Conservation (phyloP, 2,113 vertebrate genomes). For the Antennarius striatus region DNA sequence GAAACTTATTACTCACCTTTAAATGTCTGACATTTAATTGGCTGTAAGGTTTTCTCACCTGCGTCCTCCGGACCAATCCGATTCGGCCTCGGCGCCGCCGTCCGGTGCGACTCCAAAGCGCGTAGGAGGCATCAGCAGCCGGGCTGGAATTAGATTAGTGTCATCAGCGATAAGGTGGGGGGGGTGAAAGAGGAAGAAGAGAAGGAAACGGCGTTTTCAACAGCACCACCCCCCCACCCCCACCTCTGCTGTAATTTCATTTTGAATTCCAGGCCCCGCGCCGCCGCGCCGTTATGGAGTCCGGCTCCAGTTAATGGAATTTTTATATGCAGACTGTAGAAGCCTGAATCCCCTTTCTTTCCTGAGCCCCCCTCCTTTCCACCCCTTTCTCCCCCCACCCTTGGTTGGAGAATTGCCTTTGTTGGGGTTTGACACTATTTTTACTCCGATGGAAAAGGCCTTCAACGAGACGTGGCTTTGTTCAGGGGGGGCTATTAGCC, state of each 20-base stretch:
- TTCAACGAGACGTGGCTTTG: constrained; percentile 25
- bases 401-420: constrained; percentile 59
- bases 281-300: constrained; percentile 66
- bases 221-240: constrained; percentile 14
- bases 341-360: constrained; percentile 58
- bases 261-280: constrained; percentile 73
- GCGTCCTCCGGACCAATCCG: no score
- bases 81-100: no score
- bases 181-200: constrained; percentile 73
- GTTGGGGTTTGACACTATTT: constrained; percentile 69
- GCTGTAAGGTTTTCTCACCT: no score
- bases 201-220: constrained; percentile 73
- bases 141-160: constrained; percentile 80
- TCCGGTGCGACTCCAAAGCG: constrained; percentile 45
- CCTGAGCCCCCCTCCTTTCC: constrained; percentile 35
- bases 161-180: constrained; percentile 76
- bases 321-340: constrained; percentile 77
- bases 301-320: constrained; percentile 79
- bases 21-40: no score
- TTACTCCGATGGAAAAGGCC: constrained; percentile 45
- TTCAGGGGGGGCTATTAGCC: constrained; percentile 50
- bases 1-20: no score
- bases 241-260: constrained; percentile 77
- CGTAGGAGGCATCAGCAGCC: constrained; percentile 73
- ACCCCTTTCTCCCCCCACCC: constrained; percentile 11